Evolutionary conservation across 2,888 invertebrate species (phyloP).

Genomic region (Cataglyphis cursor): DNA sequence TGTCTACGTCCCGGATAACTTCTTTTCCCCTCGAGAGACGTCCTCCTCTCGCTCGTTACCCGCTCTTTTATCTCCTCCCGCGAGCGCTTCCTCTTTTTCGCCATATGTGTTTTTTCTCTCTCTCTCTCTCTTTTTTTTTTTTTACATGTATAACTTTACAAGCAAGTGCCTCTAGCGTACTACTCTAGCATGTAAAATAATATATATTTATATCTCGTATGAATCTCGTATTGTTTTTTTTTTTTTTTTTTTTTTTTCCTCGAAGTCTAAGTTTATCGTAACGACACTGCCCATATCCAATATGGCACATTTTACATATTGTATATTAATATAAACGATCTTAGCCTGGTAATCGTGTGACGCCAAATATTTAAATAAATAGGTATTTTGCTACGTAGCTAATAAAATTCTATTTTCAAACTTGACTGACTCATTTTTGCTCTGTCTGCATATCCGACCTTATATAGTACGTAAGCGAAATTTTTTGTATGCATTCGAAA

Average conservation of each 20-base stretch:
- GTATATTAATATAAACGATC: slow-evolving; percentile 84
- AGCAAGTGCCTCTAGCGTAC: slow-evolving; percentile 79
- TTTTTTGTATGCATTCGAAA: background rate
- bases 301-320: slow-evolving; percentile 84
- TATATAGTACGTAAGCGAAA: background rate
- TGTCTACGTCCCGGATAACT: background rate
- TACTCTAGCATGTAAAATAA: slow-evolving; percentile 83
- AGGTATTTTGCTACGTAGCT: slow-evolving; percentile 86
- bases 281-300: slow-evolving; percentile 85
- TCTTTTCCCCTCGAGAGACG: slow-evolving; percentile 10
- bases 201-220: slow-evolving; percentile 81
- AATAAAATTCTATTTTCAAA: slow-evolving; percentile 83
- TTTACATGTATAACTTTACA: slow-evolving; percentile 75
- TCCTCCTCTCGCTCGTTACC: slow-evolving; percentile 27
- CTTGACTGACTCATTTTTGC: slow-evolving; percentile 59
- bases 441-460: slow-evolving; percentile 12
- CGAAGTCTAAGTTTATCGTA: slow-evolving; percentile 81
- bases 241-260: slow-evolving; percentile 9
- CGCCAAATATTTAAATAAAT: slow-evolving; percentile 86
- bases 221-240: slow-evolving; percentile 74
- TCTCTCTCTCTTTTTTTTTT: background rate
- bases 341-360: slow-evolving; percentile 84
- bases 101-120: slow-evolving; percentile 63
- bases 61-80: slow-evolving; percentile 41
- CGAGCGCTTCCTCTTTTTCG: slow-evolving; percentile 59